Evolutionary conservation across 2,113 vertebrate species (phyloP).

Genomic region (Sakesphorus luctuosus): DNA sequence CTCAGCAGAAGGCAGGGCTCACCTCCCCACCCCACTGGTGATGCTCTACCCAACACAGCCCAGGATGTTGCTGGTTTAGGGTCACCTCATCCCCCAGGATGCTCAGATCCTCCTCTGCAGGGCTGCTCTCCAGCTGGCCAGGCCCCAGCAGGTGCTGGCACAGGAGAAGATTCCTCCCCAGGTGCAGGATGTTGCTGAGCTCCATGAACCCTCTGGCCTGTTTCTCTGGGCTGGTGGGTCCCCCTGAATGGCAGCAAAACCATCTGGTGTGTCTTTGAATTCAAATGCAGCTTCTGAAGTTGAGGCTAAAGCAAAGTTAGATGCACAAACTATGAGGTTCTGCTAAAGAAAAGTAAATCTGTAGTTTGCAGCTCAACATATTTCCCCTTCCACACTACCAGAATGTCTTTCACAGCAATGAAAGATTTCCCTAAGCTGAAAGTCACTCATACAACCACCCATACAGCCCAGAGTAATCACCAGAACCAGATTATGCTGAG

Average conservation of each 20-base stretch:
- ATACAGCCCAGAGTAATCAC: neutral
- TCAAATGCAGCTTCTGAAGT: neutral
- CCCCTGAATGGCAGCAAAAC: neutral
- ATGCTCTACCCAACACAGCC: neutral
- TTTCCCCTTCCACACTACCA: neutral
- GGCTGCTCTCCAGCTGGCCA: neutral
- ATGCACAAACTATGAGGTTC: neutral
- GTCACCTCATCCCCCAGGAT: too few species aligned
- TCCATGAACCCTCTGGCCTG: fast-evolving
- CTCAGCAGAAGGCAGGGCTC: neutral
- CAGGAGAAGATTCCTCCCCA: neutral
- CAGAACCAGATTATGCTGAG: neutral
- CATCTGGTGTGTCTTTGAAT: neutral
- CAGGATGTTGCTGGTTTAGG: neutral
- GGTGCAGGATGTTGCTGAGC: neutral
- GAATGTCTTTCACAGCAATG: constrained; percentile 7
- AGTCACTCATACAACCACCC: constrained; percentile 4
- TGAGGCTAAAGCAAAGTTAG: neutral
- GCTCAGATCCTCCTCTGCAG: neutral
- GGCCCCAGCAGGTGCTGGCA: neutral
- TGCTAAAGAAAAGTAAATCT: neutral
- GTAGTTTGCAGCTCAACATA: neutral
- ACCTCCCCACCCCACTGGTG: neutral
- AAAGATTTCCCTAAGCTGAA: constrained; percentile 24
- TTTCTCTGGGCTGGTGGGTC: neutral